Base-by-base conservation (phyloP, 2,113 vertebrate species). In the Galemys pyrenaicus region DNA sequence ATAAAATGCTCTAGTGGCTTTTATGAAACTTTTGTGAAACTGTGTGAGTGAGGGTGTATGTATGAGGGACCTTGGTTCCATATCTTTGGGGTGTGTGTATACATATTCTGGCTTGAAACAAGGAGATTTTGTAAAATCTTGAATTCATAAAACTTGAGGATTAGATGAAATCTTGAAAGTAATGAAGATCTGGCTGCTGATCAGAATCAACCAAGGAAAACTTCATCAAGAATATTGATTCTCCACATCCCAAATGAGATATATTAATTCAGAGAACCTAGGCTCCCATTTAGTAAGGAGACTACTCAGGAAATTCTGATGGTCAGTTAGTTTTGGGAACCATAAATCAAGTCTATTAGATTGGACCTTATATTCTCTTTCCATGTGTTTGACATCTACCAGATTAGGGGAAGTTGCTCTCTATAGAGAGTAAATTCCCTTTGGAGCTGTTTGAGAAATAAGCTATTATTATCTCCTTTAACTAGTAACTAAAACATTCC, bases 381-480 rank as follows among this genome's bases (percentile, higher is more conserved):
- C 35, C n/a, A 6, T 15, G 8, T 60, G 60, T 81, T 85, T 62
- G 35, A 85, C 91, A 68, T 71, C 56, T 88, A 78, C 15, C 8
- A 83, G 64, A 68, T 83, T 58, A 73, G 37, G 70, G 11, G 11
- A 82, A 78, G 54, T 56, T 35, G 71, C 19, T 75, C 35, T 28
- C 75, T 65, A 91, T 1, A n/a, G 37, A 88, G 65, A 74, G 13
- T 54, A 67, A 87, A n/a, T 87, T 90, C 7, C 87, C 13, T 89
- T 94, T 88, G 46, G 6, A 70, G 30, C 77, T 91, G 77, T 92
- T 91, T 94, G 60, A 67, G n/a, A 58, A 84, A 73, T 67, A 83
- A 32, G 32, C 17, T 77, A 74, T 67, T 67, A 56, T 62, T 54
- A 54, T 80, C 37, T 84, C 58, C 22, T 94, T 95, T 95, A 37